phyloP scores from a whole-genome alignment of 2,113 vertebrate genomes.

The Paracanthobrama guichenoti region DNA sequence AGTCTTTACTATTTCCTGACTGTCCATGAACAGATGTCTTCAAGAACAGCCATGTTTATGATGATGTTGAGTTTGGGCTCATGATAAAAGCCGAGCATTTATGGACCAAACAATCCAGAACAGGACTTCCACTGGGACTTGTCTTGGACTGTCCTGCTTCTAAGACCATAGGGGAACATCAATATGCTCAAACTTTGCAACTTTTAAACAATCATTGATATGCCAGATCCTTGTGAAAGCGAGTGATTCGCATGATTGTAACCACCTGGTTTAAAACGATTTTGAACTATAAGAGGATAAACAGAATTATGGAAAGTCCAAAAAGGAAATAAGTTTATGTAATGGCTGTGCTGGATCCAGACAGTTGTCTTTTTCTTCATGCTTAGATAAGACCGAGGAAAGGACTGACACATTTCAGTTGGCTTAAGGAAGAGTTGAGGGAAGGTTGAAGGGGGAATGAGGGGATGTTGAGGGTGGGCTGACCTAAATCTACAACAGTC shows the following conservation, averaged over 20 bases:
- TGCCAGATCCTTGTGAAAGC: background rate
- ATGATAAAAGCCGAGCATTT: background rate
- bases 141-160: constrained; percentile 25
- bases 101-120: constrained; percentile 14
- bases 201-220: background rate
- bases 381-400: constrained; percentile 44
- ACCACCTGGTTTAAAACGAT: constrained; percentile 9
- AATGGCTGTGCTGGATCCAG: constrained; percentile 53
- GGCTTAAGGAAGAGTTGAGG: background rate
- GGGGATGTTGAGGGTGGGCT: constrained; percentile 41
- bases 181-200: background rate
- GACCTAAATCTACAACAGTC: constrained; percentile 60
- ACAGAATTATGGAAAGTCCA: background rate
- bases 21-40: constrained; percentile 5
- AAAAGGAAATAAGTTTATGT: constrained; percentile 11
- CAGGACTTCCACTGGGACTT: background rate
- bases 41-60: background rate
- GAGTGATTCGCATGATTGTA: background rate
- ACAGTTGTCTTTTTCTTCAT: constrained; percentile 14
- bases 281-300: background rate
- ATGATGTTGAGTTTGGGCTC: background rate
- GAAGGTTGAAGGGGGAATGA: constrained; percentile 9
- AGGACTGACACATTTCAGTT: constrained; percentile 25
- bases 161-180: background rate
- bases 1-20: background rate